These are phyloP conservation scores for Lasiommata megera DNA, from an alignment of 2,888 invertebrate genomes.

Conservation along the genomic window DNA sequence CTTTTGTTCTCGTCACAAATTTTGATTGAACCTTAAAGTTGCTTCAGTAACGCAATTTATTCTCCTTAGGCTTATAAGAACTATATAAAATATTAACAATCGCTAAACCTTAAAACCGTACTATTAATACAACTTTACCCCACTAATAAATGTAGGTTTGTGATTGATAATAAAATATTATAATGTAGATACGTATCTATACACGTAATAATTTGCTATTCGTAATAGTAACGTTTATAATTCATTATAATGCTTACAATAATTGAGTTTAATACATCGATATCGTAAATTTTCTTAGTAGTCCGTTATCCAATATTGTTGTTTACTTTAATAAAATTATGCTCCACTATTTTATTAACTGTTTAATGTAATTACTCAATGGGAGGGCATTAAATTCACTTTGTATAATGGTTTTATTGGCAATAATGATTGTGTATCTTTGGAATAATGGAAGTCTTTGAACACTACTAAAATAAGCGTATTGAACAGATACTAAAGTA, in stretches of 20 bases:
- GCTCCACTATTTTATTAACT: conserved; percentile 13
- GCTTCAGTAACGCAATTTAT: no score
- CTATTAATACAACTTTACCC: no score
- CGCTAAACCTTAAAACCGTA: no score
- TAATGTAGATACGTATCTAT: neutral
- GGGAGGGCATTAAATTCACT: conserved; percentile 18
- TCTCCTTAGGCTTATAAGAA: no score
- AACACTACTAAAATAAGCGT: conserved; percentile 7
- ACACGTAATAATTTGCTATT: neutral
- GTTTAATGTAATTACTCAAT: conserved; percentile 14
- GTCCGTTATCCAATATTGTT: conserved; percentile 4
- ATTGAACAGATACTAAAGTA: conserved; percentile 1
- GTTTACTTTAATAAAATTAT: conserved; percentile 7
- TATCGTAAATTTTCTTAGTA: conserved; percentile 5
- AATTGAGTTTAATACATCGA: neutral
- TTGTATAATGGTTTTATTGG: conserved; percentile 19
- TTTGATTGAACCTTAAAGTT: no score
- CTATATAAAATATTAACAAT: no score
- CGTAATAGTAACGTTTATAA: neutral
- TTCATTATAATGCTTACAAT: conserved; percentile 5
- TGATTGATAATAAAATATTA: no score
- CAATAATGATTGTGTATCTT: conserved; percentile 17
- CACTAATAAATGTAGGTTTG: no score
- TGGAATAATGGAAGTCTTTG: conserved; percentile 13
- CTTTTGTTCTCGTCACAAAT: no score